Evolutionary conservation across 53 echinoderm and acorn worm genomes (phyloP).

Genomic region (Luidia sarsii): DNA sequence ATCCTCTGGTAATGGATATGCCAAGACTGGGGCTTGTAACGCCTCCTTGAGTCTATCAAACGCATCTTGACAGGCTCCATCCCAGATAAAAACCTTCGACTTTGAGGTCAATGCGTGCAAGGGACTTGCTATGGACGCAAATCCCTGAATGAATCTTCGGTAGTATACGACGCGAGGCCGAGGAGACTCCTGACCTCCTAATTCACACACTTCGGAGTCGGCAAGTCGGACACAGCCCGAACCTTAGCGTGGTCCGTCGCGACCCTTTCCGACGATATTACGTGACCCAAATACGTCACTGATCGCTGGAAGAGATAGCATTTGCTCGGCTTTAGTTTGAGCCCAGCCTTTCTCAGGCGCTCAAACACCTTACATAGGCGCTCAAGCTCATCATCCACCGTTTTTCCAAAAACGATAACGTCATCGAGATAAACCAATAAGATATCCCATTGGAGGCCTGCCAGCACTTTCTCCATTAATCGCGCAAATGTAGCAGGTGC

Average conservation of each 20-base stretch:
- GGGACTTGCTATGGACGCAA: conserved; percentile 15
- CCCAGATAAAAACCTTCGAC: conserved; percentile 1
- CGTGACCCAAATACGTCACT: conserved; percentile 46
- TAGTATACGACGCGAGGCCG: conserved; percentile 43
- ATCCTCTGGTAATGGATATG: conserved; percentile 20
- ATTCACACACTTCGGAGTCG: background rate
- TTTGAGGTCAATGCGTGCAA: conserved; percentile 17
- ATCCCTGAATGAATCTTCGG: conserved; percentile 18
- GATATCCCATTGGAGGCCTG: conserved; percentile 75
- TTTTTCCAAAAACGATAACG: conserved; percentile 56
- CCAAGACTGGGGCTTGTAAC: conserved; percentile 7
- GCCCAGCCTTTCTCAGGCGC: conserved; percentile 41
- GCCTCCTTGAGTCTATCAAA: conserved; percentile 14
- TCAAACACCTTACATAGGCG: conserved; percentile 23
- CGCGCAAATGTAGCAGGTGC: conserved; percentile 70
- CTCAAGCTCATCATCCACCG: conserved; percentile 26
- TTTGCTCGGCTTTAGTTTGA: conserved; percentile 69
- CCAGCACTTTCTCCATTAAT: conserved; percentile 70
- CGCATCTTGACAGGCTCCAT: conserved; percentile 11
- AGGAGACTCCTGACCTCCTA: conserved; percentile 37
- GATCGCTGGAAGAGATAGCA: conserved; percentile 43
- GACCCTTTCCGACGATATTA: conserved; percentile 5
- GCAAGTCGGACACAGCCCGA: conserved; percentile 8
- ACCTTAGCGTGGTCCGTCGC: conserved; percentile 28
- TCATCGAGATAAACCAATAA: conserved; percentile 72